phyloP scores from a whole-genome alignment of 2,888 invertebrate species.

The Spodoptera exigua region DNA sequence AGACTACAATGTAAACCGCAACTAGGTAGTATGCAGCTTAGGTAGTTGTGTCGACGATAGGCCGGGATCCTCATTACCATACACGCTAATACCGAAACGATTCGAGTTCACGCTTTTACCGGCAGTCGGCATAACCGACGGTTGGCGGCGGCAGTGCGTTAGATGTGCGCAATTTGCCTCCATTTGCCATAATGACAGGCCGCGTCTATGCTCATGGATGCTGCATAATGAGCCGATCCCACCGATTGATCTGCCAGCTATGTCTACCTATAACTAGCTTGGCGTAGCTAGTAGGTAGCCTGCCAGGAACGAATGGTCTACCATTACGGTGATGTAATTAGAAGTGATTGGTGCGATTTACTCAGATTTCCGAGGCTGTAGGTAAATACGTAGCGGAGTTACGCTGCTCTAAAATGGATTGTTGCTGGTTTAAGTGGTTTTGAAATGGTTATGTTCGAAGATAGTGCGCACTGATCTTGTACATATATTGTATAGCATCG shows the following conservation, averaged over 20 bases:
- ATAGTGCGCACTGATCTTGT: too few relatives aligned
- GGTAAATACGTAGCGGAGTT: constrained; percentile 41
- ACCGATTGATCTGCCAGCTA: constrained; percentile 76
- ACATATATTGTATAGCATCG: too few relatives aligned
- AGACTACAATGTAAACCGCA: neutral
- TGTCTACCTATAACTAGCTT: constrained; percentile 49
- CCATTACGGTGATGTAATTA: constrained; percentile 61
- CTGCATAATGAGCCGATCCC: constrained; percentile 87
- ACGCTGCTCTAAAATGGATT: constrained; percentile 24
- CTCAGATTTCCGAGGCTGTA: constrained; percentile 45
- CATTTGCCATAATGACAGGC: constrained; percentile 88
- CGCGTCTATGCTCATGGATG: constrained; percentile 74
- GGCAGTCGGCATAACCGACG: constrained; percentile 74
- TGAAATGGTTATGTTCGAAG: too few relatives aligned
- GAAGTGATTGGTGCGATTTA: constrained; percentile 64
- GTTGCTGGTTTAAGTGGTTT: constrained; percentile 19
- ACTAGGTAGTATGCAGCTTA: constrained; percentile 18
- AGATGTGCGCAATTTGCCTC: constrained; percentile 88
- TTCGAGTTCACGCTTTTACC: constrained; percentile 79
- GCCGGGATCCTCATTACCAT: constrained; percentile 73
- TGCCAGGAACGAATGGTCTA: constrained; percentile 46
- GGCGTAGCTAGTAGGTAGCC: constrained; percentile 51
- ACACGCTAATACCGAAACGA: constrained; percentile 66
- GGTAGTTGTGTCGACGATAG: constrained; percentile 26
- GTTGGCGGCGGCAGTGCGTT: constrained; percentile 78